Percentiles rank a stretch among this genome's conserved stretches.
Conservation (phyloP, 2,797 vertebrate genomes). For the Gambusia yucatana region DNA sequence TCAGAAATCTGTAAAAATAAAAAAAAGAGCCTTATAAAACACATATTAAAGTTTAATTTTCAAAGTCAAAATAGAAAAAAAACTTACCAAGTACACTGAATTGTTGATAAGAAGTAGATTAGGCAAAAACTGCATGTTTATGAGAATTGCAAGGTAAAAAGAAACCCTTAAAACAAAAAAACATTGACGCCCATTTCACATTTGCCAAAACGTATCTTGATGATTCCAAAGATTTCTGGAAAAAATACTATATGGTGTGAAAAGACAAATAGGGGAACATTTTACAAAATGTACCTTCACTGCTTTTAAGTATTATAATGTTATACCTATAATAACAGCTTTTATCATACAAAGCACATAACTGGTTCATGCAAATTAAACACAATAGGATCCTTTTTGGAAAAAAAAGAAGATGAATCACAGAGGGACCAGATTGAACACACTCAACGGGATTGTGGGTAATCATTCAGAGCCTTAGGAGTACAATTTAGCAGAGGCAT, state of each 20-base stretch:
- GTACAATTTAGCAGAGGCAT: constrained; percentile 70
- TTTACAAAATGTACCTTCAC: not conserved
- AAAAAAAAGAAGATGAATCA: constrained; percentile 13
- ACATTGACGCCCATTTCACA: not conserved
- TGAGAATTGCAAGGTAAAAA: not conserved
- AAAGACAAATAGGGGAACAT: not conserved
- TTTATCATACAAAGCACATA: too few species aligned
- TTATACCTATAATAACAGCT: too few species aligned
- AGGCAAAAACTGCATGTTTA: not conserved
- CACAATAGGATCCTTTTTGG: constrained; percentile 7
- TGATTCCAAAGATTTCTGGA: not conserved
- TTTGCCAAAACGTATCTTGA: not conserved
- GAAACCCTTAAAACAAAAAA: not conserved
- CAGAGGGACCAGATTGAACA: constrained; percentile 33
- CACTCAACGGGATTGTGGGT: constrained; percentile 55
- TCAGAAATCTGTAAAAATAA: not conserved
- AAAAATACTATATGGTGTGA: not conserved
- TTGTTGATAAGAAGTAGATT: not conserved
- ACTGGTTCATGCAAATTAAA: not conserved
- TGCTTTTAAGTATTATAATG: too few species aligned
- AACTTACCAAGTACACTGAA: too few species aligned
- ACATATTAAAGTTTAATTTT: not conserved
- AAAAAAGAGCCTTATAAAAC: not conserved
- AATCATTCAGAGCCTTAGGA: constrained; percentile 69
- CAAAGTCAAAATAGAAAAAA: not conserved